Evolutionary conservation across 2,113 vertebrate genomes (phyloP).

Genomic region (Eurypyga helias): DNA sequence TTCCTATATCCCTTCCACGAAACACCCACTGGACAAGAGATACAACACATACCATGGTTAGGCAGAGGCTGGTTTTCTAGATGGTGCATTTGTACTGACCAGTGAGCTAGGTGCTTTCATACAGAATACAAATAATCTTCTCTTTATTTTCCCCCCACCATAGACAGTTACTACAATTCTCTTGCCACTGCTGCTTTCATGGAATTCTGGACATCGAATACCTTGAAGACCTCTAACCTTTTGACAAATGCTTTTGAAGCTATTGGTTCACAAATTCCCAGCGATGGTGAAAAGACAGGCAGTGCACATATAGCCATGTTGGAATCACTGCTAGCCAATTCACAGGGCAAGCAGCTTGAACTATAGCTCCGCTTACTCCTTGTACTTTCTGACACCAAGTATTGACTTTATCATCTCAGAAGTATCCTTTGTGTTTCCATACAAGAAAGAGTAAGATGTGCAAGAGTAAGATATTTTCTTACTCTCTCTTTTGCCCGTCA

Average conservation of each 20-base stretch:
- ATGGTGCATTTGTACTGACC: not conserved
- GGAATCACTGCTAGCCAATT: not conserved
- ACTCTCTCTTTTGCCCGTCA: not conserved
- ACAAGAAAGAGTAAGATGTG: not conserved
- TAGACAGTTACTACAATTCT: not conserved
- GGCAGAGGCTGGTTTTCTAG: not conserved
- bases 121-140: not conserved
- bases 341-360: not conserved
- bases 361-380: not conserved
- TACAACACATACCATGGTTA: not conserved
- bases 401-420: not conserved
- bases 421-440: not conserved
- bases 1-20: not conserved
- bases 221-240: not conserved
- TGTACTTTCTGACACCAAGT: not conserved
- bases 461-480: not conserved
- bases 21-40: not conserved
- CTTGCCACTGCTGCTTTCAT: not conserved
- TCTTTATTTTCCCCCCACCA: too few species aligned
- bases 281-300: not conserved
- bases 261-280: not conserved
- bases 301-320: accelerated
- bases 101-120: not conserved
- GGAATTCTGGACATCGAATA: not conserved
- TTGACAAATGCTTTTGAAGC: not conserved